Conservation (phyloP, 1,140 invertebrate species). For the Anastatus disparis region DNA sequence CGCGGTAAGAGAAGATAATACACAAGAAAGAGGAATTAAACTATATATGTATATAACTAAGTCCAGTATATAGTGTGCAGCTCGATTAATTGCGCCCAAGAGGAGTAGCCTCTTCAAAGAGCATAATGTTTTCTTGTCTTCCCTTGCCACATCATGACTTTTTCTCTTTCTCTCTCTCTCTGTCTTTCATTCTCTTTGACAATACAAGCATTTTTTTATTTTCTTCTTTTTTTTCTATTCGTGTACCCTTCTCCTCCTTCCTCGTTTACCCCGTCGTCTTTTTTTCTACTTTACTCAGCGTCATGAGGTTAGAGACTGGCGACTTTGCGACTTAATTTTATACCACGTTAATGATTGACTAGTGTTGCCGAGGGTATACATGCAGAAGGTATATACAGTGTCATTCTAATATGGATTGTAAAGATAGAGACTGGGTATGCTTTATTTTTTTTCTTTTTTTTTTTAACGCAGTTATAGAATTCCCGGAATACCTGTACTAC, state of each 20-base stretch:
- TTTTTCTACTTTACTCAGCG: no score
- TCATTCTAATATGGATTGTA: neutral
- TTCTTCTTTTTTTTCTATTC: neutral
- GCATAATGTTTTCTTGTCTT: conserved; percentile 41
- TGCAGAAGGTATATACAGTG: neutral
- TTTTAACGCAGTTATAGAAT: neutral
- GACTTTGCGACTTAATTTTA: no score
- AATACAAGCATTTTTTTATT: no score
- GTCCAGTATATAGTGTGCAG: no score
- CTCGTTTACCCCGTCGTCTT: no score
- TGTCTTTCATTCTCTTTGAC: no score
- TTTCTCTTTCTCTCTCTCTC: neutral
- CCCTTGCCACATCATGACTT: neutral
- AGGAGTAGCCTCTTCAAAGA: conserved; percentile 44
- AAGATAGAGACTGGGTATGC: neutral
- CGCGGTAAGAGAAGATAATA: neutral
- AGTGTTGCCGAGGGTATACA: no score
- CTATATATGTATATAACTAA: no score
- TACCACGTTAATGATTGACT: no score
- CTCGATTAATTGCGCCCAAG: conserved; percentile 54
- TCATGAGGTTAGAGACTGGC: no score
- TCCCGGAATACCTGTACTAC: neutral
- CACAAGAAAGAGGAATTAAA: no score
- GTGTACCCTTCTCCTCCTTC: neutral
- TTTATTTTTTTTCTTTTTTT: no score